Evolutionary conservation across 2,113 vertebrate genomes (phyloP).

Genomic region (Toxotes jaculatrix): DNA sequence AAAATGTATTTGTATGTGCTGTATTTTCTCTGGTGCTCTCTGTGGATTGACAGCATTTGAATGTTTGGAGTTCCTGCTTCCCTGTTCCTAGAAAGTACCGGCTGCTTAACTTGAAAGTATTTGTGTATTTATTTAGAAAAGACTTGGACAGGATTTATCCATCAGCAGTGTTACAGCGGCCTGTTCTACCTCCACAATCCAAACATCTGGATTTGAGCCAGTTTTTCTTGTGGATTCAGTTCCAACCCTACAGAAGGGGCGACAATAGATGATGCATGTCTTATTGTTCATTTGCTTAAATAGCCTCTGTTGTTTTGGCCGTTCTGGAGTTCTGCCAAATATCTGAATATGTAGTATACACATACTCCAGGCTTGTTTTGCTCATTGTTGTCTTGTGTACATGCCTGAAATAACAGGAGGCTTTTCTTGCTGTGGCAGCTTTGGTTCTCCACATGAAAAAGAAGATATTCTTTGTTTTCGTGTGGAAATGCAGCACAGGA

Average conservation of each 20-base stretch:
- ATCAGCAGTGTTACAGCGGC: constrained; percentile 19
- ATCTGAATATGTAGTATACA: constrained; percentile 53
- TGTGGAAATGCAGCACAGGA: constrained; percentile 25
- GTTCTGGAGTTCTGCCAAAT: constrained; percentile 68
- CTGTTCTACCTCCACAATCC: constrained; percentile 25
- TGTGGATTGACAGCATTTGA: background rate
- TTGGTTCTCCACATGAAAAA: constrained; percentile 40
- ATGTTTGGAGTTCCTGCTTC: background rate
- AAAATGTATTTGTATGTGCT: background rate
- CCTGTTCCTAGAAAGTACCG: background rate
- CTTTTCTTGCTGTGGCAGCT: constrained; percentile 27
- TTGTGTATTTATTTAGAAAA: background rate
- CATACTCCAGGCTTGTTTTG: constrained; percentile 51
- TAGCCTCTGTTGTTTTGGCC: constrained; percentile 61
- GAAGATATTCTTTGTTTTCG: constrained; percentile 58
- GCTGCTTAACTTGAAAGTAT: background rate
- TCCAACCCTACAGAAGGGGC: constrained; percentile 41
- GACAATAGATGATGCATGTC: constrained; percentile 81
- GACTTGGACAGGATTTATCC: constrained; percentile 28
- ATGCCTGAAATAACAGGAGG: constrained; percentile 38
- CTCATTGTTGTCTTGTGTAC: constrained; percentile 55
- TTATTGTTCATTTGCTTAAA: constrained; percentile 75
- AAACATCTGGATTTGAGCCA: constrained; percentile 44
- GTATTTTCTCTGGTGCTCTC: background rate
- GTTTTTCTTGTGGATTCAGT: constrained; percentile 41